Conservation (phyloP, 2,888 invertebrate species). For the Brachynemurus nebulosus region DNA sequence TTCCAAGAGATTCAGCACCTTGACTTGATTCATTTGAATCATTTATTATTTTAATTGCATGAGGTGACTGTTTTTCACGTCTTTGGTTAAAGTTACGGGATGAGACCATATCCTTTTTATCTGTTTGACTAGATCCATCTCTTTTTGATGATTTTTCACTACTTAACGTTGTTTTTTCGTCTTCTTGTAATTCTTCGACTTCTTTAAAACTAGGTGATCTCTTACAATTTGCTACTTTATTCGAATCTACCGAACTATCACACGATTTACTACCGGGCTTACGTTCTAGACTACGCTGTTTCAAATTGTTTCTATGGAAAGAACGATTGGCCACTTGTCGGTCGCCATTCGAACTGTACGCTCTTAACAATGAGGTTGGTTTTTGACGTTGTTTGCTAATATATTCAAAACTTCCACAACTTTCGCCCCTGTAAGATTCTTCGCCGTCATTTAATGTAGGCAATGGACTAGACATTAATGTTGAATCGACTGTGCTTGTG, state of each 20-base stretch:
- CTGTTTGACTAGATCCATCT: slow-evolving; percentile 51
- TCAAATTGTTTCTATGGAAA: slow-evolving; percentile 15
- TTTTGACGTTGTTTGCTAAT: slow-evolving; percentile 35
- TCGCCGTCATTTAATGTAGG: slow-evolving; percentile 45
- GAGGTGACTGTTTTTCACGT: slow-evolving; percentile 31
- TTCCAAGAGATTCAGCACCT: slow-evolving; percentile 11
- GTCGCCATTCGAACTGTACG: slow-evolving; percentile 26
- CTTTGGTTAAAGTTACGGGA: slow-evolving; percentile 27
- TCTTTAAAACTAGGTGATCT: slow-evolving; percentile 33
- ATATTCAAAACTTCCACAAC: slow-evolving; percentile 50
- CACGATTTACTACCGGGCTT: slow-evolving; percentile 26
- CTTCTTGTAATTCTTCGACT: slow-evolving; percentile 28
- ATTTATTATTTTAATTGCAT: slow-evolving; percentile 37
- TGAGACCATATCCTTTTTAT: slow-evolving; percentile 41
- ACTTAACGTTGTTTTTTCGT: slow-evolving; percentile 37
- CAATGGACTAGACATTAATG: slow-evolving; percentile 35
- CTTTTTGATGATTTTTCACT: slow-evolving; percentile 43
- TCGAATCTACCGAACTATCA: slow-evolving; percentile 30
- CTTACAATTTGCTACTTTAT: slow-evolving; percentile 30
- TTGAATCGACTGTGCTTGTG: slow-evolving; percentile 34
- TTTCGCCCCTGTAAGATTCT: slow-evolving; percentile 47
- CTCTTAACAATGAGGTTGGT: slow-evolving; percentile 23
- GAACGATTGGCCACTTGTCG: slow-evolving; percentile 15
- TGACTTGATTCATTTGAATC: slow-evolving; percentile 38
- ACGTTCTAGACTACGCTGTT: slow-evolving; percentile 28